These are phyloP conservation scores for Athripsodes cinereus DNA, from an alignment of 2,888 invertebrate genomes.

Conservation along the genomic window DNA sequence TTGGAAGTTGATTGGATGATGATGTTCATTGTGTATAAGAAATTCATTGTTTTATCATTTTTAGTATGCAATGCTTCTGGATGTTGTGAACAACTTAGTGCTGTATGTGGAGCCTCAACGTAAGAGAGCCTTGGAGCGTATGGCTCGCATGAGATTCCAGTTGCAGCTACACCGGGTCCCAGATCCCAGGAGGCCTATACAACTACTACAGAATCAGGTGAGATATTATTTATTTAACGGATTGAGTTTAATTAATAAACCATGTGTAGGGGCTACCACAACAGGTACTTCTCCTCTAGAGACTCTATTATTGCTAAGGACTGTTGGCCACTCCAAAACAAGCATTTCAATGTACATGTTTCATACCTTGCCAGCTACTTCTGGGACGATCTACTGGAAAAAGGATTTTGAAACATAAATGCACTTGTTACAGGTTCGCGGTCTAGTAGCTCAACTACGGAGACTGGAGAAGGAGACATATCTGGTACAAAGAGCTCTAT, in stretches of 20 bases:
- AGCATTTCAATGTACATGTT: too few relatives aligned
- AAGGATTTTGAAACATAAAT: too few relatives aligned
- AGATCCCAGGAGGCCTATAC: conserved; percentile 88
- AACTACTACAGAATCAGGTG: conserved; percentile 83
- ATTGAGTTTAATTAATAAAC: too few relatives aligned
- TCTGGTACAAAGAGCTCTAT: conserved; percentile 72
- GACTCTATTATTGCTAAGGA: too few relatives aligned
- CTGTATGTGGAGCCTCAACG: conserved; percentile 95
- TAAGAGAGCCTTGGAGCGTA: conserved; percentile 80
- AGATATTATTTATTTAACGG: too few relatives aligned
- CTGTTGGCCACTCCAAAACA: too few relatives aligned
- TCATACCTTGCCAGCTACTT: too few relatives aligned
- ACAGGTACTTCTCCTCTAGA: too few relatives aligned
- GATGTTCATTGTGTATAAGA: too few relatives aligned
- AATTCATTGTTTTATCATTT: not conserved
- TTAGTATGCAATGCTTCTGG: conserved; percentile 93
- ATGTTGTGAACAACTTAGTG: conserved; percentile 95
- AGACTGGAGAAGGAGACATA: conserved; percentile 87
- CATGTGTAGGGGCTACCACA: too few relatives aligned
- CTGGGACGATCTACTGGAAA: too few relatives aligned
- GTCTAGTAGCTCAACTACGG: conserved; percentile 73
- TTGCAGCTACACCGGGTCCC: conserved; percentile 85
- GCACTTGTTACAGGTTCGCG: conserved; percentile 47
- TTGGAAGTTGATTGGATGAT: too few relatives aligned
- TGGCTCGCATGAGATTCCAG: conserved; percentile 92